Conservation (phyloP, 2,888 invertebrate species). For the Dryococelus australis region DNA sequence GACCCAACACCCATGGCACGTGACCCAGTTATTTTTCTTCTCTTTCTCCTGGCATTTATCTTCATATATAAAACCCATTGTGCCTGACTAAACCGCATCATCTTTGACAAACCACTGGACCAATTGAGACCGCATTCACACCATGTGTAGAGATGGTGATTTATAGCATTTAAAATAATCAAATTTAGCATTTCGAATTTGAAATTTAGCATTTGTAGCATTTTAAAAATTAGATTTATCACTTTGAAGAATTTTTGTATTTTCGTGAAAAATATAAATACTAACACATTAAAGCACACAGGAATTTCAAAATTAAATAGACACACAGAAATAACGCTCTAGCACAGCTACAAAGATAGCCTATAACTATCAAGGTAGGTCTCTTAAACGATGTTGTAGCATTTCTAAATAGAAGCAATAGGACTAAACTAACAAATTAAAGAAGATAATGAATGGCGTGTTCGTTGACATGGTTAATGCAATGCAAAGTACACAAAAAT, state of each 20-base stretch:
- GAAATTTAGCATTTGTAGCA: neutral
- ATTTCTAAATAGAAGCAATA: neutral
- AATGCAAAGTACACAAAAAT: neutral
- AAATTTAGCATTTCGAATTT: neutral
- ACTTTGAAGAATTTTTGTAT: neutral
- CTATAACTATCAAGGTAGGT: neutral
- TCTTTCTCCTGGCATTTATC: too few relatives aligned
- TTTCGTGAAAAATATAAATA: too few relatives aligned
- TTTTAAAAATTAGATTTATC: neutral
- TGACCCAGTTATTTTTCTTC: too few relatives aligned
- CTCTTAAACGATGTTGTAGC: neutral
- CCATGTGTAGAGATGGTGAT: constrained; percentile 16
- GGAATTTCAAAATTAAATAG: neutral
- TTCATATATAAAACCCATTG: too few relatives aligned
- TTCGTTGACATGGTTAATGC: neutral
- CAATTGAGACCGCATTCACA: too few relatives aligned
- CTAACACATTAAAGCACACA: neutral
- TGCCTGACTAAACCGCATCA: too few relatives aligned
- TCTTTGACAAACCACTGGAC: too few relatives aligned
- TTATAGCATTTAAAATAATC: neutral
- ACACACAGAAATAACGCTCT: neutral
- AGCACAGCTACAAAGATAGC: neutral
- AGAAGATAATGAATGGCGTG: neutral
- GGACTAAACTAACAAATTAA: neutral
- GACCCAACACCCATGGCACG: too few relatives aligned